Conservation (phyloP, 2,113 vertebrate species). For the Ovis canadensis region DNA sequence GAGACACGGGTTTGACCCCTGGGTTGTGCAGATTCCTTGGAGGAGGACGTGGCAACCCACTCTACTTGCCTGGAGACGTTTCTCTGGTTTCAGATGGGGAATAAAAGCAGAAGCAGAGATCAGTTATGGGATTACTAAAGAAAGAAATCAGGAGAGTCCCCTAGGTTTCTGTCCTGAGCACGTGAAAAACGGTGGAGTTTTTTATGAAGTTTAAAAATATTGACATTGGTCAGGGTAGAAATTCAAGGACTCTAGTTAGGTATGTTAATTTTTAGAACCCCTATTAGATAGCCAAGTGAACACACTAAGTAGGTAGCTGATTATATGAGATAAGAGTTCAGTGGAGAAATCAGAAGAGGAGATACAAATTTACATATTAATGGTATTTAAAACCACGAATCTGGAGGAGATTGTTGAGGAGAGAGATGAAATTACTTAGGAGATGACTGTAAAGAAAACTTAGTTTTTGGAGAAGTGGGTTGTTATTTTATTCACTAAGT, state of each 20-base stretch:
- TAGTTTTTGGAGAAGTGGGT: background rate
- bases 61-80: background rate
- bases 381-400: background rate
- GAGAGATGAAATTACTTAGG: background rate
- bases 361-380: background rate
- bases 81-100: background rate
- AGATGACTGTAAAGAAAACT: background rate
- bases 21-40: background rate
- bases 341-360: background rate
- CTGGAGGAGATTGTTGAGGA: background rate
- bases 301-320: background rate
- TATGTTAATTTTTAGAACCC: background rate
- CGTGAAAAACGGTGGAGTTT: background rate
- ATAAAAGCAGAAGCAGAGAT: background rate
- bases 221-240: background rate
- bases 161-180: background rate
- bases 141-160: background rate
- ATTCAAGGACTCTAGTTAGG: background rate
- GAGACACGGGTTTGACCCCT: background rate
- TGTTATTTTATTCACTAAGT: background rate
- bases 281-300: background rate
- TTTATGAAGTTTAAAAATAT: background rate
- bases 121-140: background rate
- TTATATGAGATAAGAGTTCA: background rate
- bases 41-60: background rate